These are phyloP conservation scores for Drosophila oshimai DNA, from an alignment of 1,140 invertebrate genomes.

Conservation along the genomic window DNA sequence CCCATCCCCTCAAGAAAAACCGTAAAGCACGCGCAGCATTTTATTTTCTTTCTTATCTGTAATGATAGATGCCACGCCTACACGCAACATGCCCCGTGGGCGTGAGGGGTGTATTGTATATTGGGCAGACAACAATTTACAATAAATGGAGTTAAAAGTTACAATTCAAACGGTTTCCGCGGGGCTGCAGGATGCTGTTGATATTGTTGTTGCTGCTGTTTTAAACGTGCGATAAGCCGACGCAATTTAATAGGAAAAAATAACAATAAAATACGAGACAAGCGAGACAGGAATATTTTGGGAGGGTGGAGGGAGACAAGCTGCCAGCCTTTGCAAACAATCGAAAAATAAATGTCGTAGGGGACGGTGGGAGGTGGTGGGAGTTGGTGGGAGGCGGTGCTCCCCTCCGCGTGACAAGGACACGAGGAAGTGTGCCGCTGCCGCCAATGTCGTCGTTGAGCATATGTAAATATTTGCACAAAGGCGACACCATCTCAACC, in stretches of 20 bases:
- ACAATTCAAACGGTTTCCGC: constrained; percentile 65
- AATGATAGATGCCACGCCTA: constrained; percentile 74
- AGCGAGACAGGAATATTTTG: constrained; percentile 26
- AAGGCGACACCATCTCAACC: constrained; percentile 40
- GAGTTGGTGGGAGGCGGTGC: not conserved
- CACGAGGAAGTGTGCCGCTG: constrained; percentile 58
- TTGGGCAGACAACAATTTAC: constrained; percentile 67
- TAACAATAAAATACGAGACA: constrained; percentile 79
- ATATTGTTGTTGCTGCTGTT: constrained; percentile 57
- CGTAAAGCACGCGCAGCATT: constrained; percentile 45
- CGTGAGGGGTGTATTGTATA: constrained; percentile 19
- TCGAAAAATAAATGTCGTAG: constrained; percentile 67
- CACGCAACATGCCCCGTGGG: constrained; percentile 31
- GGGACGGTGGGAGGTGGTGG: not conserved
- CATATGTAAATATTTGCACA: constrained; percentile 78
- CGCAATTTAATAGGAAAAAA: constrained; percentile 81
- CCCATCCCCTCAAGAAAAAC: not conserved
- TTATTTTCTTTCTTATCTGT: constrained; percentile 62
- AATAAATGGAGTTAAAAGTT: constrained; percentile 81
- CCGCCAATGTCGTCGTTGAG: constrained; percentile 42
- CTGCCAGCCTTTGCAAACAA: constrained; percentile 57
- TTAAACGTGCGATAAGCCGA: constrained; percentile 80
- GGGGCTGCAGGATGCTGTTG: constrained; percentile 8
- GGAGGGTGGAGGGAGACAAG: not conserved
- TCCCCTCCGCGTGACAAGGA: constrained; percentile 40